Percentiles rank a stretch among this genome's conserved stretches.
phyloP scores from a whole-genome alignment of 53 echinoderm and acorn worm species.

The Patiria pectinifera region DNA sequence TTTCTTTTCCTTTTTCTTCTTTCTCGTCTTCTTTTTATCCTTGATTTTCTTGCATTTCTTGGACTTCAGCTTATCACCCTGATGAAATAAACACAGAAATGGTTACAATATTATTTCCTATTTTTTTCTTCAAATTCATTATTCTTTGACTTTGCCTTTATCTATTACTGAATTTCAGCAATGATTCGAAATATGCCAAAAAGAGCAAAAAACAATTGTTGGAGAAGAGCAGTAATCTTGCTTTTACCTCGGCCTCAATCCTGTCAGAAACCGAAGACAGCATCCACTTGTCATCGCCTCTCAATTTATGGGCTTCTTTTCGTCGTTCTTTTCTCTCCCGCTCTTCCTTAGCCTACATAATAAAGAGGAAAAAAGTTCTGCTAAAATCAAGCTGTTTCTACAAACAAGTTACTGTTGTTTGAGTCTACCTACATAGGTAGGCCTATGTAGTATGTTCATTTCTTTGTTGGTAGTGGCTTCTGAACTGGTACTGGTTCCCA shows the following conservation, averaged over 20 bases:
- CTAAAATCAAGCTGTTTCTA: not conserved
- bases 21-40: conserved; percentile 60
- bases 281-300: conserved; percentile 91
- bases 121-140: not conserved
- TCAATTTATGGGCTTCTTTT: conserved; percentile 58
- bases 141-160: not conserved
- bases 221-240: not conserved
- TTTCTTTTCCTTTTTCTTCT: conserved; percentile 75
- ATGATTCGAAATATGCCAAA: too few species aligned
- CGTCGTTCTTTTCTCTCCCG: conserved; percentile 70
- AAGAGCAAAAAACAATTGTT: not conserved
- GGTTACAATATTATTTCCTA: not conserved
- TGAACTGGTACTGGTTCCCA: too few species aligned
- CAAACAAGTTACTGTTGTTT: too few species aligned
- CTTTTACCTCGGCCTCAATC: conserved; percentile 68
- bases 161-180: too few species aligned
- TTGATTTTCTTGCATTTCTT: conserved; percentile 80
- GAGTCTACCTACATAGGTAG: too few species aligned
- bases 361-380: not conserved
- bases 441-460: too few species aligned
- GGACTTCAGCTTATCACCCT: conserved; percentile 59
- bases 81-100: not conserved
- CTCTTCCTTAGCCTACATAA: conserved; percentile 72
- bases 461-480: too few species aligned
- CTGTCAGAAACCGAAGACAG: conserved; percentile 78